phyloP scores from a whole-genome alignment of 1,140 invertebrate genomes.

The Epicauta chinensis region DNA sequence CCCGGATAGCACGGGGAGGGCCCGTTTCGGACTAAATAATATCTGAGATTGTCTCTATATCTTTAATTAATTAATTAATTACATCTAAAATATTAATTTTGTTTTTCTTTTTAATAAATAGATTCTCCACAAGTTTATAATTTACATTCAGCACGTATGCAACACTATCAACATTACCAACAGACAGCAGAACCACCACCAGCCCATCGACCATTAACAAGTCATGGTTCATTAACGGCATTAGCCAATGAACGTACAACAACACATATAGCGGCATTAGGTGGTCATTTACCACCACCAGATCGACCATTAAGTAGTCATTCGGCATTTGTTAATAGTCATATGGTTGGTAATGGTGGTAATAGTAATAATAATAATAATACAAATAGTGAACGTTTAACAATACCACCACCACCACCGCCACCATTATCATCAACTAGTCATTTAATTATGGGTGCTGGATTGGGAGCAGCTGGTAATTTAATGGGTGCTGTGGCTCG shows the following conservation, averaged over 20 bases:
- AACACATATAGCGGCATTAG: constrained; percentile 41
- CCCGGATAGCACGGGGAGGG: too few species aligned
- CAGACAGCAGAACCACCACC: constrained; percentile 53
- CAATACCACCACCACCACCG: constrained; percentile 21
- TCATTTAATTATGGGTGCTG: constrained; percentile 26
- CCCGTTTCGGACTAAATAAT: too few species aligned
- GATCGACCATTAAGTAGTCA: constrained; percentile 40
- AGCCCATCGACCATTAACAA: constrained; percentile 51
- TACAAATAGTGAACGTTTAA: constrained; percentile 1
- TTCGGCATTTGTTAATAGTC: constrained; percentile 18
- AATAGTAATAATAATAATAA: too few species aligned
- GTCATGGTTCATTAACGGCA: constrained; percentile 42
- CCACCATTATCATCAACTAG: constrained; percentile 20
- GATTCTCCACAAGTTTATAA: constrained; percentile 67
- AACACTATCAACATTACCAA: constrained; percentile 44
- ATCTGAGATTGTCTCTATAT: too few species aligned
- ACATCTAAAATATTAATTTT: not conserved
- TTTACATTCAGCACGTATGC: constrained; percentile 45
- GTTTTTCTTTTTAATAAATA: constrained; percentile 28
- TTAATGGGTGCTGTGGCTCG: constrained; percentile 45
- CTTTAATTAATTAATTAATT: too few species aligned
- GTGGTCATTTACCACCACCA: constrained; percentile 19
- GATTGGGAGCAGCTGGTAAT: constrained; percentile 40
- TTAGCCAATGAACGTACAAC: constrained; percentile 34
- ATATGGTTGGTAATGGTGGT: constrained; percentile 11